Conservation (phyloP, 1,140 invertebrate genomes). For the Apis florea region DNA sequence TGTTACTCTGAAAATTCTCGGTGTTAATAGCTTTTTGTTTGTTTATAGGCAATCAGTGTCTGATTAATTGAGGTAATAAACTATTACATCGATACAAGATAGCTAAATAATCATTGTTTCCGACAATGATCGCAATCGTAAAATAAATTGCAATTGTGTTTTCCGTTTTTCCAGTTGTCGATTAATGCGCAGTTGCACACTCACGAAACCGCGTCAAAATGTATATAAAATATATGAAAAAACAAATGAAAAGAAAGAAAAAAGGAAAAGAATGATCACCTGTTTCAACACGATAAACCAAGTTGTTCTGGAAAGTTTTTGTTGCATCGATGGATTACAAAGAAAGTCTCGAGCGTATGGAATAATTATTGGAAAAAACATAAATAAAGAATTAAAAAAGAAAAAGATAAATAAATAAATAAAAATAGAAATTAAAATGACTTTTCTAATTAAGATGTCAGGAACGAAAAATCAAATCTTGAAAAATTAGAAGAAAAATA, state of each 20-base stretch:
- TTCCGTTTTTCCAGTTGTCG: background rate
- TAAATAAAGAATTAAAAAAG: background rate
- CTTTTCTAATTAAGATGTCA: background rate
- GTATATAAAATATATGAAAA: background rate
- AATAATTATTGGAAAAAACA: background rate
- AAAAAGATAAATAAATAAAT: background rate
- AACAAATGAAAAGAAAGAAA: background rate
- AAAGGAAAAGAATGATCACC: too few relatives aligned
- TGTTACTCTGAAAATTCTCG: background rate
- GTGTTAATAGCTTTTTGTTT: background rate
- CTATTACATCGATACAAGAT: background rate
- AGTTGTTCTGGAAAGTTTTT: too few relatives aligned
- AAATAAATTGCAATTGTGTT: background rate
- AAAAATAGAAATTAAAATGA: background rate
- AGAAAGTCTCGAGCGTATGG: background rate
- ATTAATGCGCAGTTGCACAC: background rate
- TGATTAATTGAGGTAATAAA: background rate
- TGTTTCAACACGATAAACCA: background rate
- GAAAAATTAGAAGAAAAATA: background rate
- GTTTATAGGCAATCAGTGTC: too few relatives aligned
- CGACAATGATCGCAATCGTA: background rate
- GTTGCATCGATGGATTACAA: background rate
- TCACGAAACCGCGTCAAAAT: background rate
- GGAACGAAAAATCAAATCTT: background rate
- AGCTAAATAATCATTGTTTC: background rate